Base-by-base conservation (phyloP, 2,888 invertebrate genomes). In the Operophtera brumata region DNA sequence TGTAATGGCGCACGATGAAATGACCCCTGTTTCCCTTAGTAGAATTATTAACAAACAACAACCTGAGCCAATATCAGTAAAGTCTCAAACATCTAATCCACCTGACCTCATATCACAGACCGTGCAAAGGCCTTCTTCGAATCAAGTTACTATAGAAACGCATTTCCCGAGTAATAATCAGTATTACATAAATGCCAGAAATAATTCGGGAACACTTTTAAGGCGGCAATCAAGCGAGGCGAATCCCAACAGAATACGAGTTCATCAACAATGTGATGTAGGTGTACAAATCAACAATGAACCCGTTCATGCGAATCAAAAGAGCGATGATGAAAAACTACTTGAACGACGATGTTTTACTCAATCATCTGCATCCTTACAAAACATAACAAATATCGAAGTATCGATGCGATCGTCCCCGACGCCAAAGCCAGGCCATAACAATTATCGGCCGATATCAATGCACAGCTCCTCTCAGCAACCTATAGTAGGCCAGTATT, bases 1-100 rank as follows among this genome's bases (percentile, higher is more conserved):
- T 51, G 92, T 93, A 13, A 93, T 93, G 86, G 92, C 93, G 6
- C 92, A 93, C 66, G 93, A 93, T 65, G 93, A 93, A 83, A 89
- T 92, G 48, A 89, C 92, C 26, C 92, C 92, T 1, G 83, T 92
- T 50, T 88, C 85, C 7, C 74, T 91, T 57, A 86, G 82, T 66
- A 80, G 86, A 66, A 86, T 90, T 36, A 86, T 88, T 62, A 85
- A 82, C 53, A 86, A 74, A 64, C 85, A 86, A 57, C 59, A 67
- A 39, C 66, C 64, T 57, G 87, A 88, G 67, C 77, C 76, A 42
- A 73, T 71, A 49, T 57, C 70, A 37, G 57, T 70, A n/a, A 67
- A 68, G 46, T 68, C 74, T 11, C 66, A 74, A 39, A 61, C 71
- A 37, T 66, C 77, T 49, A 78, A 87, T 49, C 85, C 89, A n/a